A percentile compares a stretch with the other conserved stretches of the same genome.
phyloP scores from a whole-genome alignment of 2,888 invertebrate species.

The Ptilodon capucinus region DNA sequence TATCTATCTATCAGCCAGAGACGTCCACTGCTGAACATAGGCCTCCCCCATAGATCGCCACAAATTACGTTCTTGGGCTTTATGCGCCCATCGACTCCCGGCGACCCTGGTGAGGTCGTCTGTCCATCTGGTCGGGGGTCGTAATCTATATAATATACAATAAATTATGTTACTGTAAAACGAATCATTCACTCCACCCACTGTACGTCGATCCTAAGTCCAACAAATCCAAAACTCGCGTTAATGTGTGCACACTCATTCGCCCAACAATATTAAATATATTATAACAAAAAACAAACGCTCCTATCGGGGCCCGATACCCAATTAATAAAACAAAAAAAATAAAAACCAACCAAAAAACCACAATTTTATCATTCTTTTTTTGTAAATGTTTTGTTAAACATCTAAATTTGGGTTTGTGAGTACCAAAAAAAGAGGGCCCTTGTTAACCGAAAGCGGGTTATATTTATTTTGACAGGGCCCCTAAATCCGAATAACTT shows the following conservation, averaged over 20 bases:
- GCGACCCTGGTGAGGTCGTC: too few species aligned
- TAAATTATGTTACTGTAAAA: too few species aligned
- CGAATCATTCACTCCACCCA: conserved; percentile 20
- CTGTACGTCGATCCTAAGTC: conserved; percentile 40
- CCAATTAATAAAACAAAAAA: conserved; percentile 76
- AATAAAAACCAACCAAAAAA: conserved; percentile 6
- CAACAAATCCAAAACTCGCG: conserved; percentile 54
- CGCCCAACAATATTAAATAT: conserved; percentile 57
- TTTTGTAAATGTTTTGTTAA: conserved; percentile 74
- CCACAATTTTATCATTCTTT: conserved; percentile 31
- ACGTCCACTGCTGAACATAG: too few species aligned
- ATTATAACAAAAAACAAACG: conserved; percentile 50
- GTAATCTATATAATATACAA: too few species aligned
- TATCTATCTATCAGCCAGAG: too few species aligned
- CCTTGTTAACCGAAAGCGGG: conserved; percentile 56
- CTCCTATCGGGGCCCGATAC: conserved; percentile 53
- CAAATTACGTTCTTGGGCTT: too few species aligned
- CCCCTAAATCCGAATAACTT: conserved; percentile 59
- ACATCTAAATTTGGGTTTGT: conserved; percentile 75
- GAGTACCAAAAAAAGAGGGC: conserved; percentile 25
- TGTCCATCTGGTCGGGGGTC: too few species aligned
- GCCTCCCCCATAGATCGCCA: too few species aligned
- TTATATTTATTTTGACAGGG: conserved; percentile 75
- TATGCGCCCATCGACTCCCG: too few species aligned
- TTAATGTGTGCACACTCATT: conserved; percentile 52